Evolutionary conservation across 2,113 vertebrate genomes (phyloP).

Genomic region (Saiga tatarica): DNA sequence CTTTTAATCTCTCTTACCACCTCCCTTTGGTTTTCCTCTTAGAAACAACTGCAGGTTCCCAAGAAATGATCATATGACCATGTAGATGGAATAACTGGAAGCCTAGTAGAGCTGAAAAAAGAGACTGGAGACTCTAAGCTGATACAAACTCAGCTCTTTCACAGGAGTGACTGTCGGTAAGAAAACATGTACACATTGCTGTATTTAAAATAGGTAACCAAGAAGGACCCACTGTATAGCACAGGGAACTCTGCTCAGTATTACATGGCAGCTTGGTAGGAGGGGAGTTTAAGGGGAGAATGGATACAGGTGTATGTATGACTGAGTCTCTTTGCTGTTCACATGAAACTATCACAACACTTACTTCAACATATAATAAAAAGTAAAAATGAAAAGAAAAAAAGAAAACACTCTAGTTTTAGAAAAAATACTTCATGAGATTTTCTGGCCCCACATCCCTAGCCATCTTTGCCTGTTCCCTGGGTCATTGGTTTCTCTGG

Average conservation of each 20-base stretch:
- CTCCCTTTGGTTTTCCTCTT: background rate
- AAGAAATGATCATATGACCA: background rate
- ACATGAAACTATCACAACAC: background rate
- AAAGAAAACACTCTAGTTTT: conserved; percentile 82
- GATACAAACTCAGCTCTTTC: conserved; percentile 79
- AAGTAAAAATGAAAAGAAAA: background rate
- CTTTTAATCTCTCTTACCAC: conserved; percentile 13
- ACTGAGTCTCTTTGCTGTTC: background rate
- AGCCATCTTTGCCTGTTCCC: conserved; percentile 31
- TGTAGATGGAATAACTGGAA: background rate
- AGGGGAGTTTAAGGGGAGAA: background rate
- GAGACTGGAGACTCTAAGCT: conserved; percentile 38
- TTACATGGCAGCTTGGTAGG: background rate
- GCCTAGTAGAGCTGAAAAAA: background rate
- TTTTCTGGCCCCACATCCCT: conserved; percentile 79
- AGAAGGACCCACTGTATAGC: background rate
- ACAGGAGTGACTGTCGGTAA: conserved; percentile 64
- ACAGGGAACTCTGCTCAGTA: background rate
- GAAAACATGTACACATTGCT: conserved; percentile 70
- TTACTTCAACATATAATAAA: background rate
- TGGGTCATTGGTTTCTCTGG: conserved; percentile 77
- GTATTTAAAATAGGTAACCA: background rate
- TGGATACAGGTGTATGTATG: background rate
- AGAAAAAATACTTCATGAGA: conserved; percentile 82
- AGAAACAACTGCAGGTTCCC: background rate